Percentiles rank a stretch among this genome's conserved stretches.
phyloP scores from a whole-genome alignment of 2,888 invertebrate genomes.

The Rhabditoides inermis region DNA sequence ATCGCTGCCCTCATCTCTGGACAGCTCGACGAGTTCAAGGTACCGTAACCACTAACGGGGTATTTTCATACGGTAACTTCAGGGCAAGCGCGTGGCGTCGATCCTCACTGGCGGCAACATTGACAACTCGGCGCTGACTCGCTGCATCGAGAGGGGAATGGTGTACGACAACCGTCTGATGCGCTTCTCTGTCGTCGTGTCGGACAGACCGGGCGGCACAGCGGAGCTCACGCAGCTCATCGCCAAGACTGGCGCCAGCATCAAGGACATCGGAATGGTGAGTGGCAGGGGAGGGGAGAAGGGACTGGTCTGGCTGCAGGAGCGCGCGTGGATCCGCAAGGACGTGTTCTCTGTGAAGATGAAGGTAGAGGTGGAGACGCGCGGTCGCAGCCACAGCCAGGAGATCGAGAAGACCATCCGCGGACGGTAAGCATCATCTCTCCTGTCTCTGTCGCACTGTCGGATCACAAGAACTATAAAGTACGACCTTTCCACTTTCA shows the following conservation, averaged over 20 bases:
- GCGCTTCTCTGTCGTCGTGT: constrained; percentile 53
- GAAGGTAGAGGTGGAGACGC: constrained; percentile 76
- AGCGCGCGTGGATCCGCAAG: constrained; percentile 79
- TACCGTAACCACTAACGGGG: neutral
- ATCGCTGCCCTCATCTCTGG: constrained; percentile 76
- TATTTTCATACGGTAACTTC: neutral
- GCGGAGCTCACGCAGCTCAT: constrained; percentile 54
- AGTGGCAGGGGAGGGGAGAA: neutral
- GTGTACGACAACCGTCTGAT: constrained; percentile 63
- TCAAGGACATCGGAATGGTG: constrained; percentile 73
- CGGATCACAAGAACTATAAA: too few relatives aligned
- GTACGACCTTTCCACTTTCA: neutral
- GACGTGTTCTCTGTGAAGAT: constrained; percentile 68
- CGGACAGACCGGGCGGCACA: constrained; percentile 56
- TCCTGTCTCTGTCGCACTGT: too few relatives aligned
- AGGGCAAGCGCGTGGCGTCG: constrained; percentile 51
- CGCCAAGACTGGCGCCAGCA: constrained; percentile 56
- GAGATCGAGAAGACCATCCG: constrained; percentile 57
- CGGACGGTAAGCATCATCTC: constrained; percentile 4
- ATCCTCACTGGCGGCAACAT: constrained; percentile 58
- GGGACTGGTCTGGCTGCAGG: constrained; percentile 63
- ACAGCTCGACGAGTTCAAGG: constrained; percentile 56
- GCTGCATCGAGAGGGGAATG: constrained; percentile 52
- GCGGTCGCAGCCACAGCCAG: constrained; percentile 69
- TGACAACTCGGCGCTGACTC: constrained; percentile 57